Evolutionary conservation across 2,888 invertebrate genomes (phyloP), one percentile per base, ranked within the genome.

Genomic region (Archips crataeganus): DNA sequence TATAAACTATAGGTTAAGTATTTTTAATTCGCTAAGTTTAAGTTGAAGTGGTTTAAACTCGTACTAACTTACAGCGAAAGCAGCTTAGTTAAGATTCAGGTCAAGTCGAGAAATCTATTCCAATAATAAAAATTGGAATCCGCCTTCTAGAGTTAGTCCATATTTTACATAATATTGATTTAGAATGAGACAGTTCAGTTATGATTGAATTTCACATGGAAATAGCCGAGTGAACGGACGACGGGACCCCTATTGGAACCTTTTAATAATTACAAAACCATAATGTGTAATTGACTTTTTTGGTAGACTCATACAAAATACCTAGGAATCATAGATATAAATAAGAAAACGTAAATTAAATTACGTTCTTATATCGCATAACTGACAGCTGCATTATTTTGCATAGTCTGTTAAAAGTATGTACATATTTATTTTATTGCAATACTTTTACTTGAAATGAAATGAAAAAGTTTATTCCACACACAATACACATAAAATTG

Each of bases 91-190:
- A 59, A 32, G 49, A 57, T 39, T 39, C 47, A 36, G 6, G 49
- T 10, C 36, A 61, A 51, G 42, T 45, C 49, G 32, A 71, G 66
- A 71, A 51, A 71, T 49, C 54, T 34, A 66, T 71, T 71, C 61
- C 51, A 71, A 61, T 71, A 66, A 71, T 66, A 71, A 66, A 61
- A 66, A 71, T 66, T 51, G 71, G 65, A 45, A 66, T 66, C 32
- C 66, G 42, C 1, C 51, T 51, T 61, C 71, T 61, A 51, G 60
- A 71, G 61, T 71, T 66, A 71, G n/a, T 66, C 60, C 71, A 51
- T 66, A 71, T 51, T 71, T 71, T 71, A 66, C 71, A 71, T 71
- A 67, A 71, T 66, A 71, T 71, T 71, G 71, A 71, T 66, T 71
- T 54, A 54, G 54, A 36, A 61, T 61, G 66, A 66, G 61, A 51